Evolutionary conservation across 1,140 invertebrate genomes (phyloP).

Genomic region (Danaus melanippus): DNA sequence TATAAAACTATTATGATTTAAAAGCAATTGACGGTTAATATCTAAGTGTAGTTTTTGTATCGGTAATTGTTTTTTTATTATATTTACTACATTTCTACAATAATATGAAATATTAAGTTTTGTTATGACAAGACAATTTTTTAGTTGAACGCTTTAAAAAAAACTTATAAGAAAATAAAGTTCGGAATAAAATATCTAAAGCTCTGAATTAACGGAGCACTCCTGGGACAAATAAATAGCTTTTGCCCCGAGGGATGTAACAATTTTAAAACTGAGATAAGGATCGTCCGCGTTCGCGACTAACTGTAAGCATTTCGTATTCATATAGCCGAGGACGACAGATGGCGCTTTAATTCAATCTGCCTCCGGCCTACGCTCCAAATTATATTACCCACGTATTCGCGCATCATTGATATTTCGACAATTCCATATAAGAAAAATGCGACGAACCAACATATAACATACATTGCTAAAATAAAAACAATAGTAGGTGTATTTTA

Average conservation of each 20-base stretch:
- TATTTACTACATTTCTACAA: too few relatives aligned
- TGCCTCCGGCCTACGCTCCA: constrained; percentile 60
- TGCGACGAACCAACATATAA: not conserved
- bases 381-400: constrained; percentile 67
- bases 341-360: constrained; percentile 70
- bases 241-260: constrained; percentile 52
- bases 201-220: constrained; percentile 46
- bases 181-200: constrained; percentile 52
- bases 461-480: too few relatives aligned
- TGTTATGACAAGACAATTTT: too few relatives aligned
- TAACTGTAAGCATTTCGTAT: constrained; percentile 66
- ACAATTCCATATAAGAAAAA: constrained; percentile 41
- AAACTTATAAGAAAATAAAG: constrained; percentile 20
- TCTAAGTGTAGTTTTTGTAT: too few relatives aligned
- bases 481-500: too few relatives aligned
- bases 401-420: constrained; percentile 71
- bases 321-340: constrained; percentile 64
- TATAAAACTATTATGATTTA: too few relatives aligned
- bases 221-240: constrained; percentile 63
- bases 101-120: too few relatives aligned
- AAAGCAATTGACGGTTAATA: too few relatives aligned
- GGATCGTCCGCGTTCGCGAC: constrained; percentile 54
- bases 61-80: too few relatives aligned
- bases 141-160: too few relatives aligned
- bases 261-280: constrained; percentile 72